Percentiles rank a stretch among this genome's conserved stretches.
phyloP scores from a whole-genome alignment of 2,797 vertebrate genomes.

The Poeciliopsis turneri region DNA sequence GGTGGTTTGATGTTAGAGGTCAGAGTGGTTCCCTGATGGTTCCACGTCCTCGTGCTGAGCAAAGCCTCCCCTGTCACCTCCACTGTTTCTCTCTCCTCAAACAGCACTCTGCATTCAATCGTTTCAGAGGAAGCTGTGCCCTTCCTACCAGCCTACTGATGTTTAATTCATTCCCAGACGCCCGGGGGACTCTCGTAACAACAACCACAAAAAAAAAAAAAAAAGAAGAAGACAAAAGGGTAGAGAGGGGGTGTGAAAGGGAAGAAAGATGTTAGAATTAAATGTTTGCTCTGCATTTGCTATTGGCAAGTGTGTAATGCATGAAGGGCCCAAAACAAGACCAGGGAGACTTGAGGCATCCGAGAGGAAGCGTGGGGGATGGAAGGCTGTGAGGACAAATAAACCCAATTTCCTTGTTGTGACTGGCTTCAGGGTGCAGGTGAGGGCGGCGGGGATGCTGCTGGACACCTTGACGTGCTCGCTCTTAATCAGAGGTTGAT shows the following conservation, averaged over 20 bases:
- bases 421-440: conserved; percentile 39
- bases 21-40: conserved; percentile 68
- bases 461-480: conserved; percentile 63
- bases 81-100: conserved; percentile 53
- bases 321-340: conserved; percentile 22
- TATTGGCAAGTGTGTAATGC: conserved; percentile 44
- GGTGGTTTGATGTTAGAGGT: conserved; percentile 70
- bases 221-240: conserved; percentile 21
- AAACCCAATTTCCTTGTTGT: conserved; percentile 45
- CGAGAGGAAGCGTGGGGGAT: conserved; percentile 17
- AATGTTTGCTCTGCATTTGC: conserved; percentile 63
- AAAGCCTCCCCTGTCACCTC: conserved; percentile 69
- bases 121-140: conserved; percentile 64
- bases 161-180: conserved; percentile 79
- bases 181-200: conserved; percentile 71
- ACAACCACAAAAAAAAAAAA: conserved; percentile 50
- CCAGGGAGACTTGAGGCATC: conserved; percentile 39
- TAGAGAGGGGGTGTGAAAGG: neutral
- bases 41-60: conserved; percentile 58
- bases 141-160: conserved; percentile 70
- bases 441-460: conserved; percentile 35
- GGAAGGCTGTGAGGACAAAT: conserved; percentile 34
- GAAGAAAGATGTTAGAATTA: conserved; percentile 46
- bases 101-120: conserved; percentile 64
- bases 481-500: conserved; percentile 72